phyloP scores from a whole-genome alignment of 2,113 vertebrate species.

The Callocephalon fimbriatum region DNA sequence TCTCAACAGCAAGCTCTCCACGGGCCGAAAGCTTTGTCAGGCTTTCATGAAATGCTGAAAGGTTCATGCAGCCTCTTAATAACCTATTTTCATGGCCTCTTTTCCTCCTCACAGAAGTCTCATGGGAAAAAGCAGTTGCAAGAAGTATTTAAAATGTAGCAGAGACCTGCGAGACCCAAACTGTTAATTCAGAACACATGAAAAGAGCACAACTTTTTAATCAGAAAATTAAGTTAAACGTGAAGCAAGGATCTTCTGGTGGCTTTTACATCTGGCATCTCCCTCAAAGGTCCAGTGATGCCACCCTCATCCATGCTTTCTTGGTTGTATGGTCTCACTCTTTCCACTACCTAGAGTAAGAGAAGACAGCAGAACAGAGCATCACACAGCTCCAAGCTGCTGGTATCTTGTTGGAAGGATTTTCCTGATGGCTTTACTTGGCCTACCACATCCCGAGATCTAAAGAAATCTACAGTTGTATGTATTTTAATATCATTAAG shows the following conservation, averaged over 20 bases:
- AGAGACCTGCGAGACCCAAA: neutral
- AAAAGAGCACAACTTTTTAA: conserved; percentile 17
- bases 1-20: neutral
- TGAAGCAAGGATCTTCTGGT: neutral
- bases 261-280: neutral
- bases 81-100: neutral
- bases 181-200: neutral
- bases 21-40: neutral
- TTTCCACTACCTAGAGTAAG: neutral
- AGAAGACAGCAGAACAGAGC: neutral
- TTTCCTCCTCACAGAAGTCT: neutral
- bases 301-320: neutral
- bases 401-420: accelerated
- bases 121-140: neutral
- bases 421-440: neutral
- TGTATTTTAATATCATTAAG: neutral
- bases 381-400: neutral
- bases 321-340: accelerated
- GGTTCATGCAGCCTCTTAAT: neutral
- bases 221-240: neutral
- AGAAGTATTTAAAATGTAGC: neutral
- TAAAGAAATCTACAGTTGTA: neutral
- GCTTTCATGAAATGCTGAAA: neutral
- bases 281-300: neutral
- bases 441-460: neutral